These are phyloP conservation scores for Lapara coniferarum DNA, from an alignment of 2,888 invertebrate genomes.

Conservation along the genomic window DNA sequence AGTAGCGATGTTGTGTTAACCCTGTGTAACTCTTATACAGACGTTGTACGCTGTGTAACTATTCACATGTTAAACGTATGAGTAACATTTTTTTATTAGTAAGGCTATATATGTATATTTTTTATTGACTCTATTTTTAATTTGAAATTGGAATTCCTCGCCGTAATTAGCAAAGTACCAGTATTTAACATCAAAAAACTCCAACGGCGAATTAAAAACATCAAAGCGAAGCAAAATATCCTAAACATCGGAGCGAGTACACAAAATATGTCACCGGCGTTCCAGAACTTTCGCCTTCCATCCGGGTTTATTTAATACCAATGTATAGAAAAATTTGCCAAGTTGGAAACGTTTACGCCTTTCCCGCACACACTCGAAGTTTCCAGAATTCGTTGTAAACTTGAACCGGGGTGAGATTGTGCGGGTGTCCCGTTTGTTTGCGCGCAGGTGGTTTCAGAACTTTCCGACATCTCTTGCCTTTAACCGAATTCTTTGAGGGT, in stretches of 20 bases:
- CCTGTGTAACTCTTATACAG: too few species aligned
- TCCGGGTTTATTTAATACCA: slow-evolving; percentile 20
- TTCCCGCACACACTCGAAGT: slow-evolving; percentile 24
- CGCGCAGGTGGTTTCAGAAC: slow-evolving; percentile 45
- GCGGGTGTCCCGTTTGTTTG: slow-evolving; percentile 38
- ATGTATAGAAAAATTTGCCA: slow-evolving; percentile 13
- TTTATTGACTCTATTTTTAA: too few species aligned
- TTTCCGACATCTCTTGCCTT: slow-evolving; percentile 38
- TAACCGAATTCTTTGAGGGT: slow-evolving; percentile 43
- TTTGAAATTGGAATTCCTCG: too few species aligned
- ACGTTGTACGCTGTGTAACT: too few species aligned
- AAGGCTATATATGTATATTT: too few species aligned
- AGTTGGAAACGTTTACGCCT: slow-evolving; percentile 21
- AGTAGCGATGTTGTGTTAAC: too few species aligned
- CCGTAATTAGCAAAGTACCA: too few species aligned
- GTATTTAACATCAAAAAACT: too few species aligned
- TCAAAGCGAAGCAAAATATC: slow-evolving; percentile 1
- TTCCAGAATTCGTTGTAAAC: slow-evolving; percentile 30
- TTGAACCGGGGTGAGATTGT: slow-evolving; percentile 35
- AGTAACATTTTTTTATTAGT: too few species aligned
- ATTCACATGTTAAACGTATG: too few species aligned
- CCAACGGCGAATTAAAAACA: background rate
- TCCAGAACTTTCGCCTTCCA: slow-evolving; percentile 1
- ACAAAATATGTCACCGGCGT: background rate
- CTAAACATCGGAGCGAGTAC: background rate